phyloP scores from a whole-genome alignment of 2,888 invertebrate species.

The Drosophila conformis region DNA sequence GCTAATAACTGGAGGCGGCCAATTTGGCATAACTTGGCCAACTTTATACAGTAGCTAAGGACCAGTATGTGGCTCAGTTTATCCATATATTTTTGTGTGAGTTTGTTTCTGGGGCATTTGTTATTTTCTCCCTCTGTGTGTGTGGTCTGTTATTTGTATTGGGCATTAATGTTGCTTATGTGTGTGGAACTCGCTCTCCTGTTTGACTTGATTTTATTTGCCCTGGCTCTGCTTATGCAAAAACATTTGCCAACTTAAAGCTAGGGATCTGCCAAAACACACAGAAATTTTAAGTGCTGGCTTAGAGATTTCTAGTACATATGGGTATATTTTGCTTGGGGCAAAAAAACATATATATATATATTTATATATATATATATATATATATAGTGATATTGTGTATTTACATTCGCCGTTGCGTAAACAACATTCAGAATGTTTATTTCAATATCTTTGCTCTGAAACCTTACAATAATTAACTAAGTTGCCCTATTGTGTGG shows the following conservation, averaged over 20 bases:
- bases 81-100: slow-evolving; percentile 29
- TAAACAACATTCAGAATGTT: slow-evolving; percentile 22
- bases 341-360: not conserved
- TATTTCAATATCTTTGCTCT: slow-evolving; percentile 19
- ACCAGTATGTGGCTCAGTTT: slow-evolving; percentile 14
- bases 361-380: not conserved
- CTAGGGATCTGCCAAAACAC: slow-evolving; percentile 12
- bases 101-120: slow-evolving; percentile 29
- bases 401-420: slow-evolving; percentile 35
- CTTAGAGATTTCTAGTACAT: not conserved
- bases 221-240: slow-evolving; percentile 40
- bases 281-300: slow-evolving; percentile 26
- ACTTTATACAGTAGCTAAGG: slow-evolving; percentile 20
- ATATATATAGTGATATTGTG: not conserved
- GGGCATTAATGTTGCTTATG: slow-evolving; percentile 69
- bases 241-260: slow-evolving; percentile 57
- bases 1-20: slow-evolving; percentile 39
- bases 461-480: slow-evolving; percentile 36
- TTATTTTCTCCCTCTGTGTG: slow-evolving; percentile 28
- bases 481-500: slow-evolving; percentile 1
- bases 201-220: slow-evolving; percentile 50
- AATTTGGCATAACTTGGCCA: slow-evolving; percentile 60
- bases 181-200: slow-evolving; percentile 19
- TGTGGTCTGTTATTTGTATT: slow-evolving; percentile 45
- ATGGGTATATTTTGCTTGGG: not conserved